These are phyloP conservation scores for Pseudopodoces humilis DNA, from an alignment of 2,113 vertebrate genomes.

Conservation along the genomic window DNA sequence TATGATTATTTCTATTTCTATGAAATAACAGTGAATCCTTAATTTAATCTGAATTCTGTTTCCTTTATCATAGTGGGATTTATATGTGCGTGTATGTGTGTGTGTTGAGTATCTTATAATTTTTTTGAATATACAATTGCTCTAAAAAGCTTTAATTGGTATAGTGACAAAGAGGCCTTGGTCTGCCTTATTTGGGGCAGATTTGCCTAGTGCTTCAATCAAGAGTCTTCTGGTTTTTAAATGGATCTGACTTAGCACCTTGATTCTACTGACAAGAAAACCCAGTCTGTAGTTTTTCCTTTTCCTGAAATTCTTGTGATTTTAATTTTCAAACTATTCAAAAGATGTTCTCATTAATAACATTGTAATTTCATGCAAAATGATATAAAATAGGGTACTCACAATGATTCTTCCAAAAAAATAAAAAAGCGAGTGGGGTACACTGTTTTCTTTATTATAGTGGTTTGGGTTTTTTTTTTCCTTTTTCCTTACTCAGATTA, in stretches of 20 bases:
- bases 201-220: not conserved
- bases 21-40: not conserved
- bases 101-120: not conserved
- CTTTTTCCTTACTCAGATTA: not conserved
- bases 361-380: not conserved
- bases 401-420: not conserved
- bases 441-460: not conserved
- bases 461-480: fast-evolving
- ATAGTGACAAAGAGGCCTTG: not conserved
- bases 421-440: not conserved
- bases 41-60: not conserved
- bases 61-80: not conserved
- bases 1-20: not conserved
- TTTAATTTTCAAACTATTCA: not conserved
- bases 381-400: not conserved
- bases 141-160: not conserved
- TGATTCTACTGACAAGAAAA: not conserved
- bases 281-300: not conserved
- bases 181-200: not conserved
- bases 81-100: too few relatives aligned
- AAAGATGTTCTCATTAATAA: not conserved
- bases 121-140: not conserved
- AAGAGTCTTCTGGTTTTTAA: not conserved
- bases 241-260: not conserved
- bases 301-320: not conserved